These are phyloP conservation scores for Deroplatys truncata DNA, from an alignment of 2,888 invertebrate species.

Conservation along the genomic window DNA sequence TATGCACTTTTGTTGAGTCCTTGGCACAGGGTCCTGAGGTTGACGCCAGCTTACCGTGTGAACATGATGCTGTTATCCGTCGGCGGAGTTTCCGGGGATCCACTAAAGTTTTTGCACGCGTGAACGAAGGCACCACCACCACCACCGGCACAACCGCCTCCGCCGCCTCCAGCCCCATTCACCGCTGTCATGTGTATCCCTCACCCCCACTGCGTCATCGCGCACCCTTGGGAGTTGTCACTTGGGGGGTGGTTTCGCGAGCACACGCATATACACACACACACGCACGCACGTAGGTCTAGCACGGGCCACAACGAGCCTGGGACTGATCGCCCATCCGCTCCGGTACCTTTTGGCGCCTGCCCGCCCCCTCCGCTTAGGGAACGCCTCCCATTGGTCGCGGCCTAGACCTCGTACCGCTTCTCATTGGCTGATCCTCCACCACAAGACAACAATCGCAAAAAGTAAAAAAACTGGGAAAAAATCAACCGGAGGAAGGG, in stretches of 20 bases:
- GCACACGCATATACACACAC: not conserved
- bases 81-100: not conserved
- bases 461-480: not conserved
- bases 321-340: not conserved
- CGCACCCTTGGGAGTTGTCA: not conserved
- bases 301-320: not conserved
- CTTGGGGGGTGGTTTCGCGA: not conserved
- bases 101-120: not conserved
- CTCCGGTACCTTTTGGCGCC: not conserved
- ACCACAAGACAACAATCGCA: not conserved
- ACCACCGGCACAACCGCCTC: not conserved
- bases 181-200: not conserved
- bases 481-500: not conserved
- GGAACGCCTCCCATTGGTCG: not conserved
- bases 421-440: not conserved
- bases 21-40: not conserved
- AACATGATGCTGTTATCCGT: not conserved
- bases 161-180: not conserved
- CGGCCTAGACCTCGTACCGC: not conserved
- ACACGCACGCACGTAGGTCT: not conserved
- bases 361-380: not conserved
- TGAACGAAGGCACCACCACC: not conserved
- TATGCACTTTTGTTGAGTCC: no score
- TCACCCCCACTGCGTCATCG: not conserved
- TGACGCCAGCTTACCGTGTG: not conserved